Percentiles rank a stretch among this genome's conserved stretches.
phyloP scores from a whole-genome alignment of 2,888 invertebrate species.

The Polia nebulosa region DNA sequence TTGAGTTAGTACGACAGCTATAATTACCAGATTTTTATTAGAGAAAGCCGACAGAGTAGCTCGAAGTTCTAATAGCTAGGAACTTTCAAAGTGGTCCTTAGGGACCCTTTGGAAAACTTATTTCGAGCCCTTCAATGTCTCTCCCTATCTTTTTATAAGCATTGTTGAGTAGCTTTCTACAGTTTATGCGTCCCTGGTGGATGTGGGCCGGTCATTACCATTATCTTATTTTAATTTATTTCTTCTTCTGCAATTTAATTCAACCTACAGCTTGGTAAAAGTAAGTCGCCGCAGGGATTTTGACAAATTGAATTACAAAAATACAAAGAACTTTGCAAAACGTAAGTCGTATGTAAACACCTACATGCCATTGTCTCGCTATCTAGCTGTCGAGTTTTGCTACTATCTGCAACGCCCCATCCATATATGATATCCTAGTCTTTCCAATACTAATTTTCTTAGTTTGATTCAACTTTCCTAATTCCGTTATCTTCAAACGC shows the following conservation, averaged over 20 bases:
- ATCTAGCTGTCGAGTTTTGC: slow-evolving; percentile 35
- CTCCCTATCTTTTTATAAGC: not conserved
- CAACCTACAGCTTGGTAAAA: not conserved
- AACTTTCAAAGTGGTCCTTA: not conserved
- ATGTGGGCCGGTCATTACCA: not conserved
- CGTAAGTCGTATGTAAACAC: slow-evolving; percentile 17
- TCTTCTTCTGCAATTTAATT: not conserved
- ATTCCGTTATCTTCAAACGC: not conserved
- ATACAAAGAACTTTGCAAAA: slow-evolving; percentile 13
- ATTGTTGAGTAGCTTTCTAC: not conserved
- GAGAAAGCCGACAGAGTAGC: slow-evolving; percentile 39
- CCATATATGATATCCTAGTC: slow-evolving; percentile 18
- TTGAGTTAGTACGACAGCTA: slow-evolving; percentile 54
- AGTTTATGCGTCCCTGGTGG: slow-evolving; percentile 16
- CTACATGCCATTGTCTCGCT: slow-evolving; percentile 45
- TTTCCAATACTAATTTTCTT: slow-evolving; percentile 6
- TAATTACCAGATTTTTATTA: slow-evolving; percentile 37
- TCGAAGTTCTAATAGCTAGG: not conserved
- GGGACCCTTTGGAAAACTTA: too few relatives aligned
- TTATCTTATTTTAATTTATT: not conserved
- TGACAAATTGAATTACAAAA: slow-evolving; percentile 11
- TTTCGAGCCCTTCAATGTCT: not conserved
- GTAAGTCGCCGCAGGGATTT: not conserved
- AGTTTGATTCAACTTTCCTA: slow-evolving; percentile 7
- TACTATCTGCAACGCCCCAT: slow-evolving; percentile 32